Conservation (phyloP, 2,888 invertebrate genomes). For the Harmothoe impar region DNA sequence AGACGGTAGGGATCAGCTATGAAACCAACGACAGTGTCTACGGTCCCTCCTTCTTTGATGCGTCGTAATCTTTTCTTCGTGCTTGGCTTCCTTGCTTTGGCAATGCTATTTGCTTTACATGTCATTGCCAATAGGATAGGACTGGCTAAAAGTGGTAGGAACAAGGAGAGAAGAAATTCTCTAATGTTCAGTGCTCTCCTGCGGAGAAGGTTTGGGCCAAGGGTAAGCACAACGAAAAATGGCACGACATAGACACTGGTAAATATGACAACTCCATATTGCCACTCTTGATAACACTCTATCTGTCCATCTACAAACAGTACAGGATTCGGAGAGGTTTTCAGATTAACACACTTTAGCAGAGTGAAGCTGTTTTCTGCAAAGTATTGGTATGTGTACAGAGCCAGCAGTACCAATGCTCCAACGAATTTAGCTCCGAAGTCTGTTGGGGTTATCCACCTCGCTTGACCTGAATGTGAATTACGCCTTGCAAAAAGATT, state of each 20-base stretch:
- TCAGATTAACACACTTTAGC: constrained; percentile 64
- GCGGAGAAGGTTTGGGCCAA: constrained; percentile 66
- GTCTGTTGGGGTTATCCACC: constrained; percentile 12
- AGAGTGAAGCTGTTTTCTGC: constrained; percentile 64
- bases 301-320: constrained; percentile 68
- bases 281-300: constrained; percentile 66
- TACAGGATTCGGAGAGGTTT: constrained; percentile 43
- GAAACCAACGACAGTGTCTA: constrained; percentile 62
- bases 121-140: constrained; percentile 40
- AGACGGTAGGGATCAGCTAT: constrained; percentile 64
- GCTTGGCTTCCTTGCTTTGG: background rate
- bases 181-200: constrained; percentile 26
- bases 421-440: constrained; percentile 47
- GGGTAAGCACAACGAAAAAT: constrained; percentile 66
- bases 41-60: background rate
- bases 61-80: background rate
- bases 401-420: constrained; percentile 43
- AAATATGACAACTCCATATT: constrained; percentile 65
- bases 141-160: constrained; percentile 50
- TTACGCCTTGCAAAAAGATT: background rate
- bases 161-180: constrained; percentile 34
- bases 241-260: constrained; percentile 66
- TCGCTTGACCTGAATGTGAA: background rate
- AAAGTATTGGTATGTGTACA: constrained; percentile 63
- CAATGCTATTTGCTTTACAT: background rate